Evolutionary conservation across 2,888 invertebrate genomes (phyloP).

Genomic region (Corbicula japonica): DNA sequence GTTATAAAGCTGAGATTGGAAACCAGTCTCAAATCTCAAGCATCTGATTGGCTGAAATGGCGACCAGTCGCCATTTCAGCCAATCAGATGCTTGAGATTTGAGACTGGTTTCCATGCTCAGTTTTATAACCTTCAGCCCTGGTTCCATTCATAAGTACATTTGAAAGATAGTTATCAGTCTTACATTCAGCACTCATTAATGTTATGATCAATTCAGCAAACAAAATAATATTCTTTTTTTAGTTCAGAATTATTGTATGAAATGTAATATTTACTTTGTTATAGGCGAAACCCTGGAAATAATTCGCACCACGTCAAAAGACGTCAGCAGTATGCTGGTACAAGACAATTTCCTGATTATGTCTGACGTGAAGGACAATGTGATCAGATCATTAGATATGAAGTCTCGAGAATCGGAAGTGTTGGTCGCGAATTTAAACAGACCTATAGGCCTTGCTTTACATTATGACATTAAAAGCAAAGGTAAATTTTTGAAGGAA

Average conservation of each 20-base stretch:
- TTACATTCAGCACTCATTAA: no score
- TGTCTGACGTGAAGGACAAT: conserved; percentile 75
- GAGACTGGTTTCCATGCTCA: no score
- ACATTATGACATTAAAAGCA: conserved; percentile 72
- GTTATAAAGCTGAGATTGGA: no score
- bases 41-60: no score
- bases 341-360: conserved; percentile 70
- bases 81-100: no score
- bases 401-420: conserved; percentile 68
- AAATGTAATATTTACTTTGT: neutral
- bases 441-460: conserved; percentile 75
- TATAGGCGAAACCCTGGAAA: conserved; percentile 19
- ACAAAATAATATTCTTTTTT: no score
- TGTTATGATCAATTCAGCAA: no score
- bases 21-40: no score
- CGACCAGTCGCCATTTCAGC: no score
- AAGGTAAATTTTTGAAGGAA: conserved; percentile 65
- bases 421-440: conserved; percentile 70
- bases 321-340: conserved; percentile 75
- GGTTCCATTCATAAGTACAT: no score
- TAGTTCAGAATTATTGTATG: neutral
- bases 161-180: no score
- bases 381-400: conserved; percentile 75
- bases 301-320: conserved; percentile 8
- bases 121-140: no score